Conservation (phyloP, 2,113 vertebrate species). For the Galemys pyrenaicus region DNA sequence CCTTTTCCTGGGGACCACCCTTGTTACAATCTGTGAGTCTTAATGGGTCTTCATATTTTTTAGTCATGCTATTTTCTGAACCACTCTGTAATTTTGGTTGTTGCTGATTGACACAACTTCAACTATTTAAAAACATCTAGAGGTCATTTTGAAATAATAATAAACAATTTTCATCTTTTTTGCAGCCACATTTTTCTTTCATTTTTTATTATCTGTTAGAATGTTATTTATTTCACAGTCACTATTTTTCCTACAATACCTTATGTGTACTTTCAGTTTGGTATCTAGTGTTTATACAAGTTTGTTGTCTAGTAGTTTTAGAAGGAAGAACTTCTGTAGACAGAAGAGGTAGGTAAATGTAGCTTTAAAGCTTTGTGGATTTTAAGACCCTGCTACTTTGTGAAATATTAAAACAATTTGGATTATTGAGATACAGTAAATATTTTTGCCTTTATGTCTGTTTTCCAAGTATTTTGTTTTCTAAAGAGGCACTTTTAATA, state of each 20-base stretch:
- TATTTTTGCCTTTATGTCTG: too few species aligned
- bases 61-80: neutral
- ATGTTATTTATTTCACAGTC: neutral
- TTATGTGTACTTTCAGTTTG: neutral
- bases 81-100: neutral
- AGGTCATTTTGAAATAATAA: conserved; percentile 9
- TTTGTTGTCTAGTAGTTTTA: conserved; percentile 1
- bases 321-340: neutral
- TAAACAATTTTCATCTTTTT: neutral
- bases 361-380: neutral
- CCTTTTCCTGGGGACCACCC: too few species aligned
- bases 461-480: neutral
- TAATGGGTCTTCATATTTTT: neutral
- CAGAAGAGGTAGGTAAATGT: neutral
- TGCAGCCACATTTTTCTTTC: neutral
- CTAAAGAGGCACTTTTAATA: neutral
- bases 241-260: neutral
- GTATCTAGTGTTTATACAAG: neutral
- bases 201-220: conserved; percentile 5
- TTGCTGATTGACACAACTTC: neutral
- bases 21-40: neutral
- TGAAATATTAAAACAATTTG: too few species aligned
- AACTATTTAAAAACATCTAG: neutral
- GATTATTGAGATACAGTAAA: too few species aligned
- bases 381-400: too few species aligned